These are phyloP conservation scores for Phasia obesa DNA, from an alignment of 2,888 invertebrate genomes.

Conservation along the genomic window DNA sequence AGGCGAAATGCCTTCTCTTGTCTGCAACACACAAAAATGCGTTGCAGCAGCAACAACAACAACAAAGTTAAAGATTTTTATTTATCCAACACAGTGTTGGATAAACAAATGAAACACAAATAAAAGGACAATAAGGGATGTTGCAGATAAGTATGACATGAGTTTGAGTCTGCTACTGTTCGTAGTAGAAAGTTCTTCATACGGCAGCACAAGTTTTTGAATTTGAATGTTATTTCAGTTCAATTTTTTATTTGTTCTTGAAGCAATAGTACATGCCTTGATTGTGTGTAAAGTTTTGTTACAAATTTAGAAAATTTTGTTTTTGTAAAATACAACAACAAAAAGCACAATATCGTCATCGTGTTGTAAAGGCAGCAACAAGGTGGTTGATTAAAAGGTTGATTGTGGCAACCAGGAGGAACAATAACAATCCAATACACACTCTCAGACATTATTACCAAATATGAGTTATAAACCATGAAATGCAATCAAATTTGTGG, in stretches of 20 bases:
- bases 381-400: conserved; percentile 52
- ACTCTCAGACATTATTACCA: conserved; percentile 13
- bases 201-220: conserved; percentile 47
- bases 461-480: conserved; percentile 78
- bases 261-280: conserved; percentile 58
- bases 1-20: conserved; percentile 19
- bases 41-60: conserved; percentile 36
- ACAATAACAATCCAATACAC: conserved; percentile 1
- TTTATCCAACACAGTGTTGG: conserved; percentile 68
- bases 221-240: conserved; percentile 77
- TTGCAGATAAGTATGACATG: conserved; percentile 33
- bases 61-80: conserved; percentile 20
- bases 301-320: conserved; percentile 75
- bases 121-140: conserved; percentile 63
- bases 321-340: conserved; percentile 77
- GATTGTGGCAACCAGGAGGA: conserved; percentile 34
- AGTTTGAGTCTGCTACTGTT: conserved; percentile 13
- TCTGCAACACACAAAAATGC: conserved; percentile 41
- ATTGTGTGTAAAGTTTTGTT: conserved; percentile 66
- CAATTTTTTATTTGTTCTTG: conserved; percentile 72
- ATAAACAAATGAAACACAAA: conserved; percentile 34
- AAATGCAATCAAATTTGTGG: conserved; percentile 82
- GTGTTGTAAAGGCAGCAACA: conserved; percentile 29
- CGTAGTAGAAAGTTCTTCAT: not conserved
- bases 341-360: conserved; percentile 61